Percentiles rank a stretch among this genome's conserved stretches.
These are phyloP conservation scores for Ormyrus nitidulus DNA, from an alignment of 2,888 invertebrate genomes.

Conservation along the genomic window DNA sequence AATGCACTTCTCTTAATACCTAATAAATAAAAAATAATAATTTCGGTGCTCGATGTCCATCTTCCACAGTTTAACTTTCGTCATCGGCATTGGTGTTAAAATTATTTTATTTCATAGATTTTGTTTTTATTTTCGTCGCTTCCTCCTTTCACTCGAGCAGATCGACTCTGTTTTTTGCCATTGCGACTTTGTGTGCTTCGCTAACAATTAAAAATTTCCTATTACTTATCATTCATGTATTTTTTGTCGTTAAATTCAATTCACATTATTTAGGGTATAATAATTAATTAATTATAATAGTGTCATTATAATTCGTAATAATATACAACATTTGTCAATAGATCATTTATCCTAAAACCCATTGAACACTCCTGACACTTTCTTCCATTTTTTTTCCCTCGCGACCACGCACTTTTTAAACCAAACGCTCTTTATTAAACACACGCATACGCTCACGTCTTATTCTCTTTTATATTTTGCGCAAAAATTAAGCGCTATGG, in stretches of 20 bases:
- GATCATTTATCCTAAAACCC: constrained; percentile 75
- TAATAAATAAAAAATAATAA: constrained; percentile 52
- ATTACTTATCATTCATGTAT: constrained; percentile 72
- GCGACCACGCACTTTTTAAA: constrained; percentile 37
- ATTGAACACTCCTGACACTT: constrained; percentile 66
- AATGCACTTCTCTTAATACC: constrained; percentile 61
- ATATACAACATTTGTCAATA: constrained; percentile 76
- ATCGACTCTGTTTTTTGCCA: constrained; percentile 58
- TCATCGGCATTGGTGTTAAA: constrained; percentile 56
- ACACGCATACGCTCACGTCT: constrained; percentile 57
- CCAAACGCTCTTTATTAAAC: constrained; percentile 44
- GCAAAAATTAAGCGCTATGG: constrained; percentile 63
- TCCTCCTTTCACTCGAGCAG: constrained; percentile 57
- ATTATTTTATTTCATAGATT: constrained; percentile 48
- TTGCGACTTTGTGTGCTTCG: constrained; percentile 65
- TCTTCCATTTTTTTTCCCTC: constrained; percentile 44
- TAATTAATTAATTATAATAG: constrained; percentile 75
- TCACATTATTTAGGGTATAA: constrained; percentile 75
- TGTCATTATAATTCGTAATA: constrained; percentile 75
- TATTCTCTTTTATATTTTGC: constrained; percentile 49
- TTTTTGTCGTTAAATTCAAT: constrained; percentile 71
- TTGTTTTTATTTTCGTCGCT: constrained; percentile 51
- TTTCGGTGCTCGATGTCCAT: constrained; percentile 57
- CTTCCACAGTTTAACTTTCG: constrained; percentile 55
- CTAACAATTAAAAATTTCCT: constrained; percentile 74